Conservation (phyloP, 2,888 invertebrate genomes). For the Sclerodermus sp. region DNA sequence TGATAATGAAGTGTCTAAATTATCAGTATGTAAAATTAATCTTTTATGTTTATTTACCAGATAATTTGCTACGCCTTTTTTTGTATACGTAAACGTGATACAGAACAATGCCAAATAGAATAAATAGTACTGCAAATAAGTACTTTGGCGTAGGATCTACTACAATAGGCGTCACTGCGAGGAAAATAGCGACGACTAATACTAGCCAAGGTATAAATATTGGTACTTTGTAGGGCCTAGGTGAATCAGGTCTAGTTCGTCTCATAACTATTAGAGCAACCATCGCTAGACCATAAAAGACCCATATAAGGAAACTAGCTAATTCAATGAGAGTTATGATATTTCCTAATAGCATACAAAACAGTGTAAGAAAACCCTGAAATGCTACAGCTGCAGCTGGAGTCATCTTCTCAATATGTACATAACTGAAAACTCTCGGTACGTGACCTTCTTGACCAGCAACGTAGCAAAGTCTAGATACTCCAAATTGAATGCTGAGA, state of each 20-base stretch:
- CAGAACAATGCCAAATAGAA: slow-evolving; percentile 68
- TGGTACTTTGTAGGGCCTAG: slow-evolving; percentile 76
- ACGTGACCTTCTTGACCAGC: slow-evolving; percentile 82
- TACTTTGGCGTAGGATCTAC: slow-evolving; percentile 77
- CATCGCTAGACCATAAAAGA: slow-evolving; percentile 84
- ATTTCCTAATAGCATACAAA: slow-evolving; percentile 74
- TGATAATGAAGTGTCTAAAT: no score
- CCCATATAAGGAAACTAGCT: slow-evolving; percentile 85
- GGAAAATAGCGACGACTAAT: slow-evolving; percentile 69
- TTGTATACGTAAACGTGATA: slow-evolving; percentile 78
- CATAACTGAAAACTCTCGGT: slow-evolving; percentile 76
- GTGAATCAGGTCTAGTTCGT: slow-evolving; percentile 68
- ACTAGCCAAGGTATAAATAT: slow-evolving; percentile 74
- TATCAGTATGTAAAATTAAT: not conserved
- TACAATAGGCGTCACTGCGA: slow-evolving; percentile 75
- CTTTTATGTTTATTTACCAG: slow-evolving; percentile 66
- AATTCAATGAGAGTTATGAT: slow-evolving; percentile 79
- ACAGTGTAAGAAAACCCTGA: slow-evolving; percentile 71
- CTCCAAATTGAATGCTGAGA: slow-evolving; percentile 76
- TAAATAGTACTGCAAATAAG: slow-evolving; percentile 73
- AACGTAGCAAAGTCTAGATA: slow-evolving; percentile 77
- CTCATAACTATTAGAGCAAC: slow-evolving; percentile 74
- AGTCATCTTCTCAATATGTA: slow-evolving; percentile 73
- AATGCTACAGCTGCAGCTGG: slow-evolving; percentile 82
- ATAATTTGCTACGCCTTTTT: slow-evolving; percentile 65